Evolutionary conservation across 2,113 vertebrate species (phyloP).

Genomic region (Callipepla squamata): DNA sequence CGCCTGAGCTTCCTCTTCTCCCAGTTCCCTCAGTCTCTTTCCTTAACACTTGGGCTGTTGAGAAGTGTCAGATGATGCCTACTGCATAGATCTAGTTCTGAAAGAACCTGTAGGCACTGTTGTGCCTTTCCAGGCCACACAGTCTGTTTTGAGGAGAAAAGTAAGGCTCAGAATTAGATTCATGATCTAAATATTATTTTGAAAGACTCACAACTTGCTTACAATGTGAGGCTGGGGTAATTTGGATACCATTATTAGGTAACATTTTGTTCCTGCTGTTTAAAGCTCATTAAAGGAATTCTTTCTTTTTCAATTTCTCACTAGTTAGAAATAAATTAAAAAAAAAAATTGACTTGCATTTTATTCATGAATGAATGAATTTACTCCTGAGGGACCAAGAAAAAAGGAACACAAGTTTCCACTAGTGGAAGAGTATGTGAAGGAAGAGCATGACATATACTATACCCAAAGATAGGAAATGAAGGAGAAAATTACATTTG

Average conservation of each 20-base stretch:
- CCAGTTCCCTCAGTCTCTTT: too few species aligned
- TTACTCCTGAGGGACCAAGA: not conserved
- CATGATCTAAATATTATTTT: not conserved
- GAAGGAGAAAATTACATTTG: not conserved
- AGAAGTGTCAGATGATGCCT: not conserved
- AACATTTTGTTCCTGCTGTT: accelerated
- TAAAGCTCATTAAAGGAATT: not conserved
- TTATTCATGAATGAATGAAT: not conserved
- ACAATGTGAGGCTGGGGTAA: not conserved
- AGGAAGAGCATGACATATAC: not conserved
- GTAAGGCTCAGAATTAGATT: not conserved
- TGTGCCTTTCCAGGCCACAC: not conserved
- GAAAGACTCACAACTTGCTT: not conserved
- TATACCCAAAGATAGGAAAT: not conserved
- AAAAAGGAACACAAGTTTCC: not conserved
- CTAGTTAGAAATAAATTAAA: not conserved
- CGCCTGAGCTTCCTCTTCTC: too few species aligned
- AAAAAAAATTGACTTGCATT: not conserved
- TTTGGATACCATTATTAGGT: not conserved
- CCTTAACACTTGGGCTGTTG: too few species aligned
- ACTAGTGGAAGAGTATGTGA: not conserved
- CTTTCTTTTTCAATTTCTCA: not conserved
- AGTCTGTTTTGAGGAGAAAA: not conserved
- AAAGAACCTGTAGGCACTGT: not conserved
- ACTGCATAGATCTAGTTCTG: not conserved